Evolutionary conservation across 2,797 vertebrate genomes (phyloP), one percentile per base, ranked within the genome.

Genomic region (Liparis tanakae): DNA sequence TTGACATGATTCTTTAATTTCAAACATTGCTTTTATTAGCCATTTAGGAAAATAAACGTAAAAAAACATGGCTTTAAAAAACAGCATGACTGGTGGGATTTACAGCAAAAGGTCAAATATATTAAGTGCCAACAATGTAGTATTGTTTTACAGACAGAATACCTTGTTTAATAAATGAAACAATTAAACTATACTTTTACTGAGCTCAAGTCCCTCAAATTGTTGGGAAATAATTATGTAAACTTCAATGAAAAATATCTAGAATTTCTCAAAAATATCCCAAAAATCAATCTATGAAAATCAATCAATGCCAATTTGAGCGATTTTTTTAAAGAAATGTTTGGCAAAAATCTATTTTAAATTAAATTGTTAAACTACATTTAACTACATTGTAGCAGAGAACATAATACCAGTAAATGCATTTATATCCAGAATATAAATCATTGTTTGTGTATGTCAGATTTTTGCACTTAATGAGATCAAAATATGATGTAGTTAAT

Each of bases 51-150:
- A 85, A 51, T 55, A 0, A 59, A 64, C n/a, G 25, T 41, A 46
- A 58, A 44, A 82, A 46, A 67, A 53, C 9, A 51, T 20, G n/a
- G 20, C 48, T 13, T 25, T 12, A n/a, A 39, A 53, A 65, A 54
- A 74, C 36, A 3, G 14, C 15, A 44, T 63, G 66, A 76, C 54
- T 60, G 57, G 36, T 68, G 20, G 37, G 50, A 80, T 82, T 83
- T 78, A 78, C 46, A 88, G 50, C 22, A 77, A 58, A 20, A 58
- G 8, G 3, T 55, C 20, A 60, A 39, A 66, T 58, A 74, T 57
- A 70, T 69, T 71, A 85, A 87, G 85, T 74, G 81, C 88, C 59
- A 71, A 76, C 46, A 82, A 78, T 68, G 57, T 74, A 64, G 25
- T 62, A 79, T 80, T 56, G 74, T 25, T 60, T 65, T 4, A 59